A percentile compares a stretch with the other conserved stretches of the same genome.
Conservation (phyloP, 2,113 vertebrate species). For the Dromas ardeola region DNA sequence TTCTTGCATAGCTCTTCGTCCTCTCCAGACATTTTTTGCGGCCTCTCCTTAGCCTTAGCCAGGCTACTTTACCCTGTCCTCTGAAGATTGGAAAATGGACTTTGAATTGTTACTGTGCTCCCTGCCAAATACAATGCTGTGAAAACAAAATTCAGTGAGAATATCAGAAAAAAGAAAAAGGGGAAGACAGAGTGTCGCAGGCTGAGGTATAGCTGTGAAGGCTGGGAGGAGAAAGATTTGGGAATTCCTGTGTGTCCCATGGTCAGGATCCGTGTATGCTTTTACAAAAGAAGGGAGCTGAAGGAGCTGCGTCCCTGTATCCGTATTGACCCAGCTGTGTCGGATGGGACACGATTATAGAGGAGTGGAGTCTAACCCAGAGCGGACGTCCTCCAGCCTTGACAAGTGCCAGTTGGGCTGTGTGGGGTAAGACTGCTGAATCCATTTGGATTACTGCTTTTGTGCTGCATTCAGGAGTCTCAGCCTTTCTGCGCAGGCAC, state of each 20-base stretch:
- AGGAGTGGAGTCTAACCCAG: background rate
- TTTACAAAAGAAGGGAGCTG: background rate
- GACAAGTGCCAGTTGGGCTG: background rate
- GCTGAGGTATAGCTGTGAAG: background rate
- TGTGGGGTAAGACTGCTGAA: background rate
- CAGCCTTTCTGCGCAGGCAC: background rate
- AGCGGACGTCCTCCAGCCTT: background rate
- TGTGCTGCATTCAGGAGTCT: background rate
- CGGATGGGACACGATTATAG: fast-evolving
- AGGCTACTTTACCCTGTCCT: background rate
- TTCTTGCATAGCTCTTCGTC: background rate
- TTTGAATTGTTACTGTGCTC: background rate
- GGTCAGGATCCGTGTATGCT: background rate
- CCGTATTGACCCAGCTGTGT: background rate
- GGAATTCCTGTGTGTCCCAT: background rate
- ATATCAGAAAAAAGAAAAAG: background rate
- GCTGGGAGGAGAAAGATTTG: background rate
- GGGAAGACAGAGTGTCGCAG: background rate
- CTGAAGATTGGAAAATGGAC: background rate
- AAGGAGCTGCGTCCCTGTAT: background rate
- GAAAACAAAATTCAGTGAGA: background rate
- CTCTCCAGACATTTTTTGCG: fast-evolving
- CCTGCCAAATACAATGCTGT: background rate
- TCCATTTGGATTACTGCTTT: fast-evolving
- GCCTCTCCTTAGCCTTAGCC: background rate